Conservation (phyloP, 2,797 vertebrate species). For the Gallinago stenura region DNA sequence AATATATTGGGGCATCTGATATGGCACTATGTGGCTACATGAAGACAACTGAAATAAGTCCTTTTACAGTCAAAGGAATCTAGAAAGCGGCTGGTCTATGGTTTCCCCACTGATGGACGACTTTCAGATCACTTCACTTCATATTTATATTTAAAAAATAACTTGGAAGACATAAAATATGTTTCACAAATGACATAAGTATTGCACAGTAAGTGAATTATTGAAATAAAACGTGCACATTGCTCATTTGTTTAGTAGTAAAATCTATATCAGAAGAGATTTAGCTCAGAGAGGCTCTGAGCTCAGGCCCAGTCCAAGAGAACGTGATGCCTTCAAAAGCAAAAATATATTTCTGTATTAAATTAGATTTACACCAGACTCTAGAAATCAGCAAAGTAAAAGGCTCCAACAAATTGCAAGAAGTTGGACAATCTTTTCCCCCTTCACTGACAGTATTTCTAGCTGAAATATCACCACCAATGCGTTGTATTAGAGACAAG, state of each 20-base stretch:
- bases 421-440: not conserved
- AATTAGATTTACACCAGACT: not conserved
- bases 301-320: not conserved
- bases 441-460: not conserved
- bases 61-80: not conserved
- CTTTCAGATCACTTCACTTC: not conserved
- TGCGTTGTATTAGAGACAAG: not conserved
- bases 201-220: not conserved
- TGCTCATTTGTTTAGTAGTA: not conserved
- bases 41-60: not conserved
- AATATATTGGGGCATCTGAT: not conserved
- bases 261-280: not conserved
- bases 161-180: not conserved
- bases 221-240: not conserved
- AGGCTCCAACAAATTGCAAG: not conserved
- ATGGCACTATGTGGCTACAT: rapidly evolving
- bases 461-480: not conserved
- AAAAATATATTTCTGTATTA: not conserved
- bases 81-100: not conserved
- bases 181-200: not conserved
- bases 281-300: not conserved
- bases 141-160: not conserved
- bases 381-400: not conserved
- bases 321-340: not conserved
- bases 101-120: rapidly evolving